Evolutionary conservation across 1,140 invertebrate species (phyloP).

Genomic region (Brachionus calyciflorus): DNA sequence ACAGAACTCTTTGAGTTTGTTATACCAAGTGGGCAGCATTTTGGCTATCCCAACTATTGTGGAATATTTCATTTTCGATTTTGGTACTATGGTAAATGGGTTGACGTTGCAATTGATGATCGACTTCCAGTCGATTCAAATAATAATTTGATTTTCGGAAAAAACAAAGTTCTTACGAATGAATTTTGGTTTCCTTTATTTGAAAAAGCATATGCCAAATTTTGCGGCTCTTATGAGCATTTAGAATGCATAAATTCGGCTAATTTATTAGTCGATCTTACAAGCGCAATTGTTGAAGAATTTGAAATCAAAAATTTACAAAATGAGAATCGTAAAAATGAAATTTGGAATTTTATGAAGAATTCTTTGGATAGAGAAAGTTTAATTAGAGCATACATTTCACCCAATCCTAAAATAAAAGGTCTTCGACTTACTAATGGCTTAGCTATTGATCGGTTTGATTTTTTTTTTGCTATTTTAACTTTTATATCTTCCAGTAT

Average conservation of each 20-base stretch:
- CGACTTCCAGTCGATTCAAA: slow-evolving; percentile 54
- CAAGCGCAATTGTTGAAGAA: slow-evolving; percentile 59
- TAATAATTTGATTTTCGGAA: slow-evolving; percentile 55
- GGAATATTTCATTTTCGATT: slow-evolving; percentile 61
- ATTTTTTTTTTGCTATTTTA: slow-evolving; percentile 50
- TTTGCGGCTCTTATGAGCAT: slow-evolving; percentile 54
- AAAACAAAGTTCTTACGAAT: slow-evolving; percentile 57
- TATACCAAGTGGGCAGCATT: slow-evolving; percentile 69
- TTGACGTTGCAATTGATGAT: slow-evolving; percentile 62
- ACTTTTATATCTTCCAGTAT: background rate
- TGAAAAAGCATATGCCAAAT: slow-evolving; percentile 64
- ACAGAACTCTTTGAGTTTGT: slow-evolving; percentile 68
- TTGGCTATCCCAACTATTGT: slow-evolving; percentile 60
- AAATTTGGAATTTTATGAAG: slow-evolving; percentile 72
- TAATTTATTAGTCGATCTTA: slow-evolving; percentile 64
- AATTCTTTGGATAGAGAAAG: slow-evolving; percentile 89
- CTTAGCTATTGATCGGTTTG: slow-evolving; percentile 87
- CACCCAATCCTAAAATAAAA: slow-evolving; percentile 65
- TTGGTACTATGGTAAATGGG: slow-evolving; percentile 63
- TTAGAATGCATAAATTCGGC: slow-evolving; percentile 61
- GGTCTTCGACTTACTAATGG: slow-evolving; percentile 84
- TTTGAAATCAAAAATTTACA: slow-evolving; percentile 38
- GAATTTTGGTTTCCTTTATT: slow-evolving; percentile 64
- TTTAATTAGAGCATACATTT: slow-evolving; percentile 92
- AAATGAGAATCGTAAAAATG: slow-evolving; percentile 43